These are phyloP conservation scores for Ptilorrhoa leucosticta DNA, from an alignment of 2,113 vertebrate species.

Conservation along the genomic window DNA sequence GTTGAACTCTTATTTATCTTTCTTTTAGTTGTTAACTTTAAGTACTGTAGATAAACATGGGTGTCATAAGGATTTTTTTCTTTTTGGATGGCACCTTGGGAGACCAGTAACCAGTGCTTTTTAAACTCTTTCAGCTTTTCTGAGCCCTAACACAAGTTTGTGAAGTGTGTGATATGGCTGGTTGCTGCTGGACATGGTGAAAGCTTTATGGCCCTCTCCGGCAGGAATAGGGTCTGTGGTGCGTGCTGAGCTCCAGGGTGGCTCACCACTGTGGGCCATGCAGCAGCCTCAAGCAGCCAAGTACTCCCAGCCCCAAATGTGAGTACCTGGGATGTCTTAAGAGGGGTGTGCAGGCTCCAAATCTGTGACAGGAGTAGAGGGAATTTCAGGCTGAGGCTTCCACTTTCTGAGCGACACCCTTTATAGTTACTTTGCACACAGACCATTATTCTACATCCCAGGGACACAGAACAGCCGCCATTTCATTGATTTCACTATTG, in stretches of 20 bases:
- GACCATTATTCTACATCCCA: background rate
- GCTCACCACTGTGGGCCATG: background rate
- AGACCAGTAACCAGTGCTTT: background rate
- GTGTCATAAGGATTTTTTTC: background rate
- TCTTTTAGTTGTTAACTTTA: background rate
- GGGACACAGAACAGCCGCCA: background rate
- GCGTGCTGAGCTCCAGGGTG: accelerated
- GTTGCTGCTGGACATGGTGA: background rate
- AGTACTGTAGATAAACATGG: background rate
- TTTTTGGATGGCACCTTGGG: background rate
- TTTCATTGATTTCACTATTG: background rate
- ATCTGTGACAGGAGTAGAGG: background rate
- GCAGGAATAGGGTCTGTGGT: accelerated
- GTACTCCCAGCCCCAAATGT: accelerated
- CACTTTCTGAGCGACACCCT: accelerated
- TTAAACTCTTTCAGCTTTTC: background rate
- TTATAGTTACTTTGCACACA: background rate
- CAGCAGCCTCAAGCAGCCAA: background rate
- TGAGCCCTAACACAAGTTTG: background rate
- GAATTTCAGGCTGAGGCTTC: background rate
- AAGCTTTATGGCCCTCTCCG: background rate
- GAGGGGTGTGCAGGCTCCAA: background rate
- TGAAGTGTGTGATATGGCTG: accelerated
- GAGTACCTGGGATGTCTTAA: background rate
- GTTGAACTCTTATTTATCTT: background rate